Evolutionary conservation across 2,888 invertebrate species (phyloP), one percentile per base, ranked within the genome.

Genomic region (Ornithoptera priamus): DNA sequence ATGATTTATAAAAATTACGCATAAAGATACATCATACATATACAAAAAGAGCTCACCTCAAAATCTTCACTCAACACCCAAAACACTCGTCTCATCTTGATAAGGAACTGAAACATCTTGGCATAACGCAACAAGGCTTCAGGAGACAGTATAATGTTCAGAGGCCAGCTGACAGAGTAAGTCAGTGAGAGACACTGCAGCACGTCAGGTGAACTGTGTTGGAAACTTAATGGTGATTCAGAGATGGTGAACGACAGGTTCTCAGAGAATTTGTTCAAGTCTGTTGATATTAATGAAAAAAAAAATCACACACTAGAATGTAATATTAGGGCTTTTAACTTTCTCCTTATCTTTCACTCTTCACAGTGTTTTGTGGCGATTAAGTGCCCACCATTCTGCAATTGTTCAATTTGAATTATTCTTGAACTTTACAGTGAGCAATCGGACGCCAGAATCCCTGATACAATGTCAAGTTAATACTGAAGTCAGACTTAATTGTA

Each of bases 41-140:
- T 17, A 50, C 15, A 17, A 17, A 57, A n/a, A 57, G 1, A 5
- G 12, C n/a, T 22, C 67, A 91, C 94, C 91, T 94, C 89, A 85
- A 95, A 96, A 75, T 95, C 94, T 76, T 95, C 94, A 65, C 96
- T 95, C 59, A 97, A 83, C 20, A 96, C 94, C 95, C 96, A 96
- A 65, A 95, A 94, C n/a, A 96, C 94, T 68, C 97, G 92, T 67
- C 95, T 94, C 77, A 97, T 93, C 85, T 96, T 96, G 67, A 97
- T 81, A 57, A 97, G 85, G 82, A 96, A 96, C 79, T 95, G 95
- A 80, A 97, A 97, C 1, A 97, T 95, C 76, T 94, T 94, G 0
- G 95, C 94, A 78, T 97, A 97, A 75, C 96, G 94, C 18, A 93
- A 85, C 72, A 97, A 85, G 0, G 96, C 94, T 75, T 96, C 95